Evolutionary conservation across 2,888 invertebrate genomes (phyloP), one percentile per base, ranked within the genome.

Genomic region (Metalampra italica): DNA sequence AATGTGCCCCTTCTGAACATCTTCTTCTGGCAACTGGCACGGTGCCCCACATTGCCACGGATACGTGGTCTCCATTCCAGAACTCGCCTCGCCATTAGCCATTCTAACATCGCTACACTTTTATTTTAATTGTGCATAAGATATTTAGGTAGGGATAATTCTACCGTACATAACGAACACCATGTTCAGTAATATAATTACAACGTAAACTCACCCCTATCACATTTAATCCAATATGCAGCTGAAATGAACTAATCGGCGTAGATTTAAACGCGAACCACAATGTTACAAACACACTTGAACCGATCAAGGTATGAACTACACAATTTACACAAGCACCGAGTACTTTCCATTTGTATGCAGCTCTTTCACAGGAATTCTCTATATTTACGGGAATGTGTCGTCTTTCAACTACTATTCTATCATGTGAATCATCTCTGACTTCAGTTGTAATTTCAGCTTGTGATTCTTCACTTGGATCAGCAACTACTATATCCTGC

Each of bases 191-290:
- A 22, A 22, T 22, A 5, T 22, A 22, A 3, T 22, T n/a, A n/a
- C n/a, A n/a, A 22, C 5, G 22, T 22, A 22, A 22, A 62, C 65
- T 64, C 57, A 68, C 66, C 50, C 71, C 64, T 51, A 57, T 54
- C 12, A 65, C 54, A 46, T 47, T 59, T 30, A 67, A 46, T 15
- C 58, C 55, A 44, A 69, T 47, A 49, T 71, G 67, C 50, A 66
- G 56, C 46, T 66, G 62, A 48, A 65, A 69, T 22, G 55, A 47
- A 49, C 54, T 64, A 43, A 66, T 53, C 29, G 61, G 61, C 15
- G 49, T 59, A 9, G 60, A 57, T 49, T 66, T 64, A 43, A 65
- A 62, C 11, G 61, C 58, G 42, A 66, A 66, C 61, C 64, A 69
- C 48, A 60, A 48, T 32, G 60, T 55, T 46, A 69, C 64, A 54